A percentile compares a stretch with the other conserved stretches of the same genome.
These are phyloP conservation scores for Forbesichthys agassizii DNA, from an alignment of 2,113 vertebrate genomes.

Conservation along the genomic window DNA sequence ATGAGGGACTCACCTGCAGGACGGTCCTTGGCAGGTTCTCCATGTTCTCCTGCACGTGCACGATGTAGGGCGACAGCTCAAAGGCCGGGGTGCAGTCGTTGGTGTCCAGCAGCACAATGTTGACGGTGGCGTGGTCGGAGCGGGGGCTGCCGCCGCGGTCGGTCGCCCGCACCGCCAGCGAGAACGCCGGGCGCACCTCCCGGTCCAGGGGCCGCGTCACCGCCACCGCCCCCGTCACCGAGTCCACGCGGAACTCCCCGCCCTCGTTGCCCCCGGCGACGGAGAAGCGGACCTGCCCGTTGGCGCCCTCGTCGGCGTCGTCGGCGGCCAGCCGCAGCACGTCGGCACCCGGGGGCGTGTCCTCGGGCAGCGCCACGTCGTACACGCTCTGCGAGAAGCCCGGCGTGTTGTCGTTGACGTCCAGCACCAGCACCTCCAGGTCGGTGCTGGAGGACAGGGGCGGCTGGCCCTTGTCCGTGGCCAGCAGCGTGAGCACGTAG, in stretches of 20 bases:
- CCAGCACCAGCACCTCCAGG: conserved; percentile 86
- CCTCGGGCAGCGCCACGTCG: conserved; percentile 86
- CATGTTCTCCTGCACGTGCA: conserved; percentile 87
- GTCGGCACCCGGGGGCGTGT: conserved; percentile 87
- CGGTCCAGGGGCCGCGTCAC: conserved; percentile 90
- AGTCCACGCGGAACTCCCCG: conserved; percentile 89
- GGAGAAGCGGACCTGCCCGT: conserved; percentile 91
- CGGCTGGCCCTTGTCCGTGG: conserved; percentile 92
- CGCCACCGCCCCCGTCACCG: conserved; percentile 88
- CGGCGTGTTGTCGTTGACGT: conserved; percentile 93
- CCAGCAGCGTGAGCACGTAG: conserved; percentile 88
- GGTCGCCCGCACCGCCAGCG: conserved; percentile 82
- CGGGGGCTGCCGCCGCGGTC: conserved; percentile 90
- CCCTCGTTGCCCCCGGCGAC: conserved; percentile 76
- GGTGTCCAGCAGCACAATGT: conserved; percentile 83
- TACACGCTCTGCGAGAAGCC: conserved; percentile 87
- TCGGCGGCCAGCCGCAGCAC: conserved; percentile 85
- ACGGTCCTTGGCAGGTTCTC: conserved; percentile 81
- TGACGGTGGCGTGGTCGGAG: conserved; percentile 81
- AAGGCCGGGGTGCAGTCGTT: conserved; percentile 91
- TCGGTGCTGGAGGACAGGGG: conserved; percentile 85
- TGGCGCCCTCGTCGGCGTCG: conserved; percentile 89
- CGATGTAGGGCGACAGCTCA: conserved; percentile 89
- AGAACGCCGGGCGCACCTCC: conserved; percentile 80
- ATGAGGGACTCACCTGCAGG: conserved; percentile 83